Evolutionary conservation across 2,113 vertebrate species (phyloP).

Genomic region (Chaetodon trifascialis): DNA sequence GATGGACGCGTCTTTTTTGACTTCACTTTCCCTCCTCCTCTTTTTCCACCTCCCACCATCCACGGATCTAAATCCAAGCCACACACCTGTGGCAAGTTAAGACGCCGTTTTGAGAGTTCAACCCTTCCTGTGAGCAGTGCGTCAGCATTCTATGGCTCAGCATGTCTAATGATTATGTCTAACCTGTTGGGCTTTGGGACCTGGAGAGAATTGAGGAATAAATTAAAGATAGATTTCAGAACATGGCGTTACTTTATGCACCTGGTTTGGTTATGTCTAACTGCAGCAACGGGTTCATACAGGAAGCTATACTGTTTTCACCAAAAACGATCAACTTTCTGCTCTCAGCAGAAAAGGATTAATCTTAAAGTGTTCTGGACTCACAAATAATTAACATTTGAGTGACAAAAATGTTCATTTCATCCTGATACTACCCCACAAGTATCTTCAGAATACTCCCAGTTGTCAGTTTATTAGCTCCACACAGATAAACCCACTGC

Average conservation of each 20-base stretch:
- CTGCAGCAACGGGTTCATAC: background rate
- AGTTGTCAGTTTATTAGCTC: background rate
- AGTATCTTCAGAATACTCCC: background rate
- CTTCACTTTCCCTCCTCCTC: constrained; percentile 86
- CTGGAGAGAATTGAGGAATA: constrained; percentile 85
- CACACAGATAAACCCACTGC: no score
- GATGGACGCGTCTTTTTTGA: constrained; percentile 88
- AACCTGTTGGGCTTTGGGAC: constrained; percentile 23
- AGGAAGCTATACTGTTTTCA: background rate
- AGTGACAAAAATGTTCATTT: background rate
- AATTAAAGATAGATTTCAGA: constrained; percentile 18
- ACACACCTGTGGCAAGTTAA: constrained; percentile 86
- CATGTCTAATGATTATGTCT: constrained; percentile 10
- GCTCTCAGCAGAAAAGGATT: background rate
- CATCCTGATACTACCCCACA: background rate
- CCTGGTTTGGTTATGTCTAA: constrained; percentile 73
- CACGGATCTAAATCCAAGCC: constrained; percentile 69
- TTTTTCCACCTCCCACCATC: constrained; percentile 88
- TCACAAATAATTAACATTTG: background rate
- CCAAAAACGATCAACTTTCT: background rate
- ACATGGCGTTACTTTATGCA: constrained; percentile 88
- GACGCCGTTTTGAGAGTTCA: constrained; percentile 89
- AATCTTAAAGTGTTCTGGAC: background rate
- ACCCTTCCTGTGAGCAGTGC: constrained; percentile 89
- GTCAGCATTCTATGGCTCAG: constrained; percentile 62